These are phyloP conservation scores for Schlechtendalia chinensis DNA, from an alignment of 1,140 invertebrate genomes.

Conservation along the genomic window DNA sequence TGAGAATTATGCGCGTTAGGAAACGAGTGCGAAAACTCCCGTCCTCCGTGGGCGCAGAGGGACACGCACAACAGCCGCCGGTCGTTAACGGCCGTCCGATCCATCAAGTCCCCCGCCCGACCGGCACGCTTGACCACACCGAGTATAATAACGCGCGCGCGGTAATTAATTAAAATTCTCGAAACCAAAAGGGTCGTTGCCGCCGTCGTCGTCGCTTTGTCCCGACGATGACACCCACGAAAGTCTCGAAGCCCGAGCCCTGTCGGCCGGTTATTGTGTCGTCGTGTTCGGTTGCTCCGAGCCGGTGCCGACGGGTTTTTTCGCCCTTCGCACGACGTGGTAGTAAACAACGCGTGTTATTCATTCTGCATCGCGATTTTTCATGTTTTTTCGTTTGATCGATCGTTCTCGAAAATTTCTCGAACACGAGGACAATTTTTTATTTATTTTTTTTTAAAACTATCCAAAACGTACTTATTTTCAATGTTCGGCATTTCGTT, in stretches of 20 bases:
- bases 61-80: background rate
- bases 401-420: background rate
- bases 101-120: constrained; percentile 29
- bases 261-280: constrained; percentile 27
- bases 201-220: constrained; percentile 34
- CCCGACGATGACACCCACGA: constrained; percentile 41
- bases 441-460: too few relatives aligned
- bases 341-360: constrained; percentile 29
- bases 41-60: constrained; percentile 4
- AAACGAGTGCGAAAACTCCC: constrained; percentile 6
- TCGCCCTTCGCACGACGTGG: constrained; percentile 5
- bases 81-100: constrained; percentile 46
- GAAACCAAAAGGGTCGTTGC: constrained; percentile 27
- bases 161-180: constrained; percentile 49
- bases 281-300: constrained; percentile 28
- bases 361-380: background rate
- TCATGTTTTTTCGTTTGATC: background rate
- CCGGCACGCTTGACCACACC: constrained; percentile 42
- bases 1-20: constrained; percentile 32
- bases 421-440: too few relatives aligned
- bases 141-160: constrained; percentile 45
- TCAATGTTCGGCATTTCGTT: too few relatives aligned
- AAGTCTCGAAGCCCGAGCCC: constrained; percentile 27
- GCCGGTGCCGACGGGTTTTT: constrained; percentile 8
- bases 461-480: too few relatives aligned